Evolutionary conservation across 2,113 vertebrate species (phyloP).

Genomic region (Sphaerodactylus townsendi): DNA sequence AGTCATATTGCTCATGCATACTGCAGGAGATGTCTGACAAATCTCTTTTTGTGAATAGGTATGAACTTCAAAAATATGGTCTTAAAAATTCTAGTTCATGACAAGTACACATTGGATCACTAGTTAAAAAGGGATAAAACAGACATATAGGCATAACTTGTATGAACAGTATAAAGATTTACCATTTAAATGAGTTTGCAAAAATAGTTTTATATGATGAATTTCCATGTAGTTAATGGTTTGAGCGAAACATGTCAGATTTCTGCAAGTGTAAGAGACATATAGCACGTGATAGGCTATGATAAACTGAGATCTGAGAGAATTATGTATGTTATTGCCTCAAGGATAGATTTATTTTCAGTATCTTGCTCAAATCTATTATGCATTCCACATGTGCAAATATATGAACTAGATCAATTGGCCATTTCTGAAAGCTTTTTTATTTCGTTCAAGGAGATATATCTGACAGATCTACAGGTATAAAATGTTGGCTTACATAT

Average conservation of each 20-base stretch:
- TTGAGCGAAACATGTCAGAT: conserved; percentile 58
- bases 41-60: conserved; percentile 47
- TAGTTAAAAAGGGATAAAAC: neutral
- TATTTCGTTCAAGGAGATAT: conserved; percentile 2
- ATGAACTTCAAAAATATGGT: conserved; percentile 48
- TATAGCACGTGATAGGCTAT: conserved; percentile 9
- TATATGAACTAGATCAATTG: conserved; percentile 43
- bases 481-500: conserved; percentile 10
- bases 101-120: conserved; percentile 10
- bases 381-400: conserved; percentile 28
- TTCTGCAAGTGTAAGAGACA: conserved; percentile 38
- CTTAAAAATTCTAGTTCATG: conserved; percentile 43
- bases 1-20: neutral
- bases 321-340: conserved; percentile 22
- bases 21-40: conserved; percentile 37
- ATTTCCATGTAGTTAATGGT: conserved; percentile 44
- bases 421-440: conserved; percentile 36
- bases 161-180: neutral
- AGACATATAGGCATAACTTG: neutral
- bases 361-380: conserved; percentile 21
- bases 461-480: conserved; percentile 4
- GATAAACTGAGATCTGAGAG: conserved; percentile 34
- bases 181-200: conserved; percentile 11
- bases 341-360: conserved; percentile 39
- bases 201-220: conserved; percentile 40